These are phyloP conservation scores for Caenorhabditis briggsae DNA, from an alignment of 1,140 invertebrate genomes.

Conservation along the genomic window DNA sequence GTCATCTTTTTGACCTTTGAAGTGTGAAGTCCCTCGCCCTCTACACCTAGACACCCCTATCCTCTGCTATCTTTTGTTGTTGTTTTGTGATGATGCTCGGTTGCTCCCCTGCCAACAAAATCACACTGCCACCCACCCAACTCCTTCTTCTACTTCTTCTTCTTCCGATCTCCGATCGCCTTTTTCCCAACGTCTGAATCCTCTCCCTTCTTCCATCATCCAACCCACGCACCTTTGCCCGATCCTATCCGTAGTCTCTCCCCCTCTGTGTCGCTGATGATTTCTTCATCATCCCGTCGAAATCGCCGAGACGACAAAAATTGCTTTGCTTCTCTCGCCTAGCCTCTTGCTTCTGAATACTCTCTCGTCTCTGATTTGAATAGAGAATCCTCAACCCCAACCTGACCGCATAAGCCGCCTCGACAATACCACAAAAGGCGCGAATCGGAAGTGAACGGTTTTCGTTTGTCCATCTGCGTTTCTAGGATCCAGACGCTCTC, in stretches of 20 bases:
- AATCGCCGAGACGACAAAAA: neutral
- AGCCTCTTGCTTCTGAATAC: conserved; percentile 15
- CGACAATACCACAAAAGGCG: conserved; percentile 48
- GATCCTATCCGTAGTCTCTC: conserved; percentile 40
- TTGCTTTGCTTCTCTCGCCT: neutral
- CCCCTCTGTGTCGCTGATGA: conserved; percentile 35
- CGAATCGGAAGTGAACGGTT: conserved; percentile 54
- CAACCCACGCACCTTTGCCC: conserved; percentile 46
- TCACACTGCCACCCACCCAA: conserved; percentile 35
- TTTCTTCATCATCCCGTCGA: conserved; percentile 26
- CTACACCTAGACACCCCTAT: conserved; percentile 2
- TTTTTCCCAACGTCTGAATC: conserved; percentile 11
- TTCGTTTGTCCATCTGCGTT: neutral
- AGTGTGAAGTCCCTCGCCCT: neutral
- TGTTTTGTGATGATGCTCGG: conserved; percentile 41
- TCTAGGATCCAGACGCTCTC: neutral
- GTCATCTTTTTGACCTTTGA: neutral
- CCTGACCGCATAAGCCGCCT: conserved; percentile 41
- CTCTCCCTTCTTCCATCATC: neutral
- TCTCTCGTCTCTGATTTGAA: conserved; percentile 32
- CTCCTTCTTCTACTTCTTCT: neutral
- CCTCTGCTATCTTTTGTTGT: conserved; percentile 22
- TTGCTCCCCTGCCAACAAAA: conserved; percentile 33
- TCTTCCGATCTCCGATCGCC: conserved; percentile 50
- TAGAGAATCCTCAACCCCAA: conserved; percentile 7